A percentile compares a stretch with the other conserved stretches of the same genome.
Evolutionary conservation across 2,113 vertebrate genomes (phyloP).

Genomic region (Pseudonaja textilis): DNA sequence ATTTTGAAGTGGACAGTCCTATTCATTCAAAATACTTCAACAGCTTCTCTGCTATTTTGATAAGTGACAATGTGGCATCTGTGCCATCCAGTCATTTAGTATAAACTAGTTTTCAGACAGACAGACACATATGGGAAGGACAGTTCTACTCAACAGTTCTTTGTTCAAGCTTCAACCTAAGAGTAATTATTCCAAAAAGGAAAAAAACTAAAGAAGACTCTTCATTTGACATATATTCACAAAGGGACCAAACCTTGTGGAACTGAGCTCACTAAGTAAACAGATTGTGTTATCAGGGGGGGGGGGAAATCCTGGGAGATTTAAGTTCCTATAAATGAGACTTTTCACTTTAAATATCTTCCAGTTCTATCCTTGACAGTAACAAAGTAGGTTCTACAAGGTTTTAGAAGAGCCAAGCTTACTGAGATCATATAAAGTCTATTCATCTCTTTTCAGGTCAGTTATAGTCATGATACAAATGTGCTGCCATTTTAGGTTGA

Average conservation of each 20-base stretch:
- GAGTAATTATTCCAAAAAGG: not conserved
- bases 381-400: not conserved
- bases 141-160: not conserved
- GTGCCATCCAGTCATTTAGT: not conserved
- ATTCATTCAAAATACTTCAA: not conserved
- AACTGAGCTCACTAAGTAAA: not conserved
- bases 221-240: not conserved
- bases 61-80: not conserved
- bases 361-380: not conserved
- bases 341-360: not conserved
- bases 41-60: not conserved
- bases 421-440: not conserved
- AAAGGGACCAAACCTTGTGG: fast-evolving
- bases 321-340: not conserved
- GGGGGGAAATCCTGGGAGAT: not conserved
- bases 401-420: not conserved
- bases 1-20: not conserved
- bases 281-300: not conserved
- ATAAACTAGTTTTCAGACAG: not conserved
- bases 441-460: not conserved
- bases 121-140: not conserved
- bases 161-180: not conserved
- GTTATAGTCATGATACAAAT: not conserved
- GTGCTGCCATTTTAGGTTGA: not conserved
- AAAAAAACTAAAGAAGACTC: not conserved